Conservation (phyloP, 2,113 vertebrate species). For the Triplophysa rosa region DNA sequence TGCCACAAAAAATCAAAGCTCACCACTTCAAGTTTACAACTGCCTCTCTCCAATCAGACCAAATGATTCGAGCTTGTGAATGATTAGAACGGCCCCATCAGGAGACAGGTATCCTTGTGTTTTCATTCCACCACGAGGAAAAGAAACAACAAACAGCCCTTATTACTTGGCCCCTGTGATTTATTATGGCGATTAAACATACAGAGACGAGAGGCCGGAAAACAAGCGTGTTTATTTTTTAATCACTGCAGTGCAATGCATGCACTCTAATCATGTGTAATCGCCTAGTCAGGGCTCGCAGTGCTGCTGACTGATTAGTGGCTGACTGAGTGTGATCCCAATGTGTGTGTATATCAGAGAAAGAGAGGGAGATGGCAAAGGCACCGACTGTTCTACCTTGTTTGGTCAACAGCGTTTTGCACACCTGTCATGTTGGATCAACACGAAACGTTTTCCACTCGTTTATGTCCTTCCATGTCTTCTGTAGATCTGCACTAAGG, state of each 20-base stretch:
- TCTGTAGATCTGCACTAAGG: conserved; percentile 23
- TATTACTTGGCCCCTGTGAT: conserved; percentile 58
- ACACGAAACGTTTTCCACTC: neutral
- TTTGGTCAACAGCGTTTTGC: neutral
- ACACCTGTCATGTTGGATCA: neutral
- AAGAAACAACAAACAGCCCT: conserved; percentile 51
- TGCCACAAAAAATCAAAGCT: conserved; percentile 21
- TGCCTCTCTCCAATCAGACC: conserved; percentile 39
- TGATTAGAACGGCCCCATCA: conserved; percentile 39
- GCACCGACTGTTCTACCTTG: neutral
- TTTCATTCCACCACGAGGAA: conserved; percentile 47
- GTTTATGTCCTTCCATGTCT: neutral
- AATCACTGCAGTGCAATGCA: conserved; percentile 57
- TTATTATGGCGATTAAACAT: conserved; percentile 65
- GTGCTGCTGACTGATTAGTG: conserved; percentile 48
- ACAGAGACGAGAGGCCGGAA: conserved; percentile 48
- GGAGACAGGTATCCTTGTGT: conserved; percentile 51
- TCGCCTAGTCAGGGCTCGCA: conserved; percentile 51
- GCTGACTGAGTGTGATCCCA: conserved; percentile 40
- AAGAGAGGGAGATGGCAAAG: neutral
- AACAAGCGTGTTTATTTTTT: conserved; percentile 63
- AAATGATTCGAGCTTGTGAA: conserved; percentile 28
- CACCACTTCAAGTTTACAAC: conserved; percentile 25
- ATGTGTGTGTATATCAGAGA: conserved; percentile 33
- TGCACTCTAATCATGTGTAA: conserved; percentile 56